Percentiles rank a stretch among this genome's conserved stretches.
Evolutionary conservation across 2,113 vertebrate genomes (phyloP).

Genomic region (Caranx melampygus): DNA sequence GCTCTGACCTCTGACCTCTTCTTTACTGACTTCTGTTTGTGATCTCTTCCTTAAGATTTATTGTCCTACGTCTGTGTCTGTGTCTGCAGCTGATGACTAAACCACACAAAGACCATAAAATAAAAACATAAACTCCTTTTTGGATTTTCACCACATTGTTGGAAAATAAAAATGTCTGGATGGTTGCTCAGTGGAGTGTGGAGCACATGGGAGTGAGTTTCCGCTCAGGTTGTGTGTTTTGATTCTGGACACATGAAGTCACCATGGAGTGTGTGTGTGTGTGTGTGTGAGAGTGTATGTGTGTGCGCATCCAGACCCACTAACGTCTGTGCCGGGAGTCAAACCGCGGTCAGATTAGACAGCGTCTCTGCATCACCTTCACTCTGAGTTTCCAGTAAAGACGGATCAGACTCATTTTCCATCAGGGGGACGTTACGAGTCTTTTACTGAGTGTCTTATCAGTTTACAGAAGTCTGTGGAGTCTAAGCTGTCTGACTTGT

Average conservation of each 20-base stretch:
- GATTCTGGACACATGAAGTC: background rate
- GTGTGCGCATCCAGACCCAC: background rate
- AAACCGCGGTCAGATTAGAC: conserved; percentile 12
- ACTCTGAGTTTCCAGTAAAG: conserved; percentile 24
- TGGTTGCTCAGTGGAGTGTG: too few relatives aligned
- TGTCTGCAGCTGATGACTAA: background rate
- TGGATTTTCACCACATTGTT: background rate
- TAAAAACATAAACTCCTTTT: background rate
- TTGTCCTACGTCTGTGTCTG: background rate
- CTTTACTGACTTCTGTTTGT: background rate
- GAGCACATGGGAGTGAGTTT: background rate
- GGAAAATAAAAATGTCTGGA: background rate
- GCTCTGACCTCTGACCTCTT: too few relatives aligned
- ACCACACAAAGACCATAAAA: background rate
- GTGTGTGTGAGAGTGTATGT: too few relatives aligned
- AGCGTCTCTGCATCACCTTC: conserved; percentile 13
- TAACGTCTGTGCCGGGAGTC: conserved; percentile 3
- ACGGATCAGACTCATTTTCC: conserved; percentile 21
- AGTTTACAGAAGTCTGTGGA: background rate
- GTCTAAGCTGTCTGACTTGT: conserved; percentile 4
- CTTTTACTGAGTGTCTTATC: conserved; percentile 9
- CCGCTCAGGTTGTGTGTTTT: background rate
- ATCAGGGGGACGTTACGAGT: conserved; percentile 13
- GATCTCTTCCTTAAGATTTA: background rate
- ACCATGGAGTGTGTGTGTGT: too few relatives aligned